Evolutionary conservation across 2,797 vertebrate species (phyloP), one percentile per base, ranked within the genome.

Genomic region (Hippocampus kuda): DNA sequence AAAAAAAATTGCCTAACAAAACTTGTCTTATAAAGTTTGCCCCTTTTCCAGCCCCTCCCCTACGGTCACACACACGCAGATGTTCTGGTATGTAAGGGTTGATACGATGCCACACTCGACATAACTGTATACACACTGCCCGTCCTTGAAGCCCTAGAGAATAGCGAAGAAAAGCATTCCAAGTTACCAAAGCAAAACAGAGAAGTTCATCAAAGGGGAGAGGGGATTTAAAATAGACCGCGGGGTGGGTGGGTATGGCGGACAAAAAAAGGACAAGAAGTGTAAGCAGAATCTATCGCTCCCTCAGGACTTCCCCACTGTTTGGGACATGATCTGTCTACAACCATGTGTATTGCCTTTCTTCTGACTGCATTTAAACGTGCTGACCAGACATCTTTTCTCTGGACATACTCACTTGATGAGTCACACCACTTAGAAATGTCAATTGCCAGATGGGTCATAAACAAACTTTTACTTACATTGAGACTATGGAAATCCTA

Each of bases 261-360:
- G 53, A 30, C 30, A 63, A 61, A 78, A 66, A 42, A 78, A 75
- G 3, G 71, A 75, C 56, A 76, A 27, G 63, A 66, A 66, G 51
- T 72, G 68, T 72, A 72, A 77, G 71, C 78, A 70, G 75, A 79
- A 78, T 75, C 84, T 87, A 84, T 85, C 69, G 77, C 75, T 84
- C 86, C 86, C 82, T 75, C 22, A 68, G 81, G 87, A 87, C 72
- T 73, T 75, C 71, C 77, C 77, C 74, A 75, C 72, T 80, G 74
- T 85, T 84, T 73, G 69, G 70, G 78, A 78, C 74, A 79, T 44
- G 2, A 67, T 80, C 75, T 77, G 82, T 79, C 72, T 72, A 44
- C 77, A 26, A 27, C 27, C 51, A 74, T 70, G 69, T 65, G 70
- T 34, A 34, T 81, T 71, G 51, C 65, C 72, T 16, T 26, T 49